Percentiles rank a stretch among this genome's conserved stretches.
Evolutionary conservation across 2,888 invertebrate species (phyloP).

Genomic region (Heliconius erato): DNA sequence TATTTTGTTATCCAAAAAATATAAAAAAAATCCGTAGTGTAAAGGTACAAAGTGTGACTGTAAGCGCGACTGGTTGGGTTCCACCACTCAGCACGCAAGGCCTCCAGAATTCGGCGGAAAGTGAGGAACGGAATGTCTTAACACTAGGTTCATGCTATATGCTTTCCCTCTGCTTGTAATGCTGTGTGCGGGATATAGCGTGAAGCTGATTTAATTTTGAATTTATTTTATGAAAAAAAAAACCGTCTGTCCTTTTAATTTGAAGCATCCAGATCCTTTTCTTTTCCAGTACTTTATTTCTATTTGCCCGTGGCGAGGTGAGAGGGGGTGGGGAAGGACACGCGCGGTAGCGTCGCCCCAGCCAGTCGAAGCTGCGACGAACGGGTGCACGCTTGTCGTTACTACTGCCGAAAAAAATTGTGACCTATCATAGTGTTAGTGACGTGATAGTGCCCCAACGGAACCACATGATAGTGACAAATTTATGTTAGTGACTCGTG

Average conservation of each 20-base stretch:
- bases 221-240: neutral
- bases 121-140: no score
- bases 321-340: constrained; percentile 72
- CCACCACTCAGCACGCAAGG: no score
- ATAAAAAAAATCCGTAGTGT: no score
- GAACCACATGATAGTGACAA: constrained; percentile 61
- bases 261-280: constrained; percentile 61
- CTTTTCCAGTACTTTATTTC: constrained; percentile 84
- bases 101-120: no score
- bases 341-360: constrained; percentile 83
- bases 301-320: constrained; percentile 83
- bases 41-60: no score
- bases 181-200: no score
- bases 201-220: no score
- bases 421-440: constrained; percentile 74
- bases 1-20: neutral
- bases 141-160: no score
- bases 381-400: constrained; percentile 67
- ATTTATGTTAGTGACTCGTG: constrained; percentile 75
- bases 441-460: constrained; percentile 72
- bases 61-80: no score
- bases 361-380: constrained; percentile 82
- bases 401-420: constrained; percentile 59
- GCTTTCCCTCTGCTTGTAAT: no score
- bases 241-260: constrained; percentile 28